A percentile compares a stretch with the other conserved stretches of the same genome.
Evolutionary conservation across 2,797 vertebrate species (phyloP).

Genomic region (Hemitrygon akajei): DNA sequence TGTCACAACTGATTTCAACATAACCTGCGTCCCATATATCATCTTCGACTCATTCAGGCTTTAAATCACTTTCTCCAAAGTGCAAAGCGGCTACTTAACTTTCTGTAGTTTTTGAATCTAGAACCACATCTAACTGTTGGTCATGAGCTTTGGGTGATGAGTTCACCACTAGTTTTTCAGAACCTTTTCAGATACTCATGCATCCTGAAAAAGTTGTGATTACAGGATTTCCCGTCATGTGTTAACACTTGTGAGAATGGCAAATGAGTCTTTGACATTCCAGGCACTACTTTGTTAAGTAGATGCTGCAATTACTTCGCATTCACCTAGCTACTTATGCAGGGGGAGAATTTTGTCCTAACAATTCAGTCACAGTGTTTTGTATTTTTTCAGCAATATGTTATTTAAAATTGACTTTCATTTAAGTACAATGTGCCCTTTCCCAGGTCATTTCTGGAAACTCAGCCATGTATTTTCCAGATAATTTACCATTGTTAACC

Average conservation of each 20-base stretch:
- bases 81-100: not conserved
- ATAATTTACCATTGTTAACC: no score
- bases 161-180: not conserved
- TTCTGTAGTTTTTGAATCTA: not conserved
- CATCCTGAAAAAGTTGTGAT: not conserved
- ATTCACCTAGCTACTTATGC: not conserved
- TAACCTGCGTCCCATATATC: constrained; percentile 8
- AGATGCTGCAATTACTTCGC: not conserved
- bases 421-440: no score
- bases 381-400: no score
- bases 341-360: no score
- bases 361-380: no score
- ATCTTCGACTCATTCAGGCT: not conserved
- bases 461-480: no score
- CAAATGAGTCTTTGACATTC: not conserved
- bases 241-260: not conserved
- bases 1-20: constrained; percentile 19
- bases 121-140: not conserved
- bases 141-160: not conserved
- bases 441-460: no score
- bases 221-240: not conserved
- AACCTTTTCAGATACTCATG: not conserved
- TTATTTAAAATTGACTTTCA: no score
- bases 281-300: not conserved
- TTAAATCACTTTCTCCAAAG: not conserved